Evolutionary conservation across 1,140 invertebrate genomes (phyloP), one percentile per base, ranked within the genome.

Genomic region (Cecropterus lyciades): DNA sequence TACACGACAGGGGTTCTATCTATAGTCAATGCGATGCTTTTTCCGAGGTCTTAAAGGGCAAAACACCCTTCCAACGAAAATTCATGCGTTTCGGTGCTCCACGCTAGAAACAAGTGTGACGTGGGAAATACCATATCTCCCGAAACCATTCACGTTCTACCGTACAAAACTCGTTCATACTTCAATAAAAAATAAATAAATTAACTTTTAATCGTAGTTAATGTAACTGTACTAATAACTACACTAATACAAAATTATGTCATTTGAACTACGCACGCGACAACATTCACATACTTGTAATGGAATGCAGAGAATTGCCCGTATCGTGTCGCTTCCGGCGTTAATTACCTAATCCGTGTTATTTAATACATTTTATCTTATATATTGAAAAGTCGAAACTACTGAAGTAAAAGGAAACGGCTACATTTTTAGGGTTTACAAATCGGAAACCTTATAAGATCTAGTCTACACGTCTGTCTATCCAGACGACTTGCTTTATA

Each of bases 311-410:
- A 16, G 30, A 53, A 53, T 53, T 53, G 15, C 30, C 9, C 14
- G 15, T 53, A 53, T 53, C 51, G 51, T 53, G 30, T 17, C 51
- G 33, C 30, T 53, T 40, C 51, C 51, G 51, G 51, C 40, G 51
- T 53, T 53, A 53, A 53, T 53, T 40, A 17, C 51, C 51, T 40
- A 53, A 53, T 53, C 51, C 14, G 51, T 37, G 27, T 16, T 14
- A 16, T 37, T 37, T 37, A 53, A 33, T 15, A 27, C 49, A 43
- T 43, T 43, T 7, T 43, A 14, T 43, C 1, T 14, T 13, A 43
- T 14, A 13, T 14, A 43, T 30, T 30, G 27, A 30, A 30, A 30
- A 30, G 3, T 30, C 27, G 27, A 30, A 30, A 30, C 3, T 7
- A 7, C 7, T 30, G 3, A 8, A 30, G 40, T 43, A 43, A 43